phyloP scores from a whole-genome alignment of 2,888 invertebrate species.

The Tachina grossa region DNA sequence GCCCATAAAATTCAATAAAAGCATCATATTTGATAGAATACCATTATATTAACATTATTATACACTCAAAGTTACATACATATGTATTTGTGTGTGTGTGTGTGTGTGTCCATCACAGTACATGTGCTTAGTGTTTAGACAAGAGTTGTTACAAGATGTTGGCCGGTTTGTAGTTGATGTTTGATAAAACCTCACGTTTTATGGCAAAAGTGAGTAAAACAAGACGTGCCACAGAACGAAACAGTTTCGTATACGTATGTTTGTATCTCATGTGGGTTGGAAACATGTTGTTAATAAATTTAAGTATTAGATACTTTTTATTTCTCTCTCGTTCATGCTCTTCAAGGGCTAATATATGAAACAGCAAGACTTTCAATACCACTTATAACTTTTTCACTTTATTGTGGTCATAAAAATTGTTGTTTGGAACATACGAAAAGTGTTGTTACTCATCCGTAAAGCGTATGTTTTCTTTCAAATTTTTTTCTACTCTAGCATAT shows the following conservation, averaged over 20 bases:
- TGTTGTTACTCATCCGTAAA: constrained; percentile 14
- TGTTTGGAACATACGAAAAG: constrained; percentile 23
- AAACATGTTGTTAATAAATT: constrained; percentile 57
- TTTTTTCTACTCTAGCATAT: not conserved
- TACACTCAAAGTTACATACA: constrained; percentile 37
- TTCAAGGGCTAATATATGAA: constrained; percentile 32
- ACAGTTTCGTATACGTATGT: constrained; percentile 8
- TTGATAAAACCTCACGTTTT: constrained; percentile 69
- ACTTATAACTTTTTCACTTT: not conserved
- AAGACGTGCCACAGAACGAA: constrained; percentile 46
- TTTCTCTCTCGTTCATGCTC: constrained; percentile 20
- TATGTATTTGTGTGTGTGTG: not conserved
- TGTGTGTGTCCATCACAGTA: not conserved
- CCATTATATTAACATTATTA: constrained; percentile 67
- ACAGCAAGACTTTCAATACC: constrained; percentile 9
- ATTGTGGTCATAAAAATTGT: constrained; percentile 37
- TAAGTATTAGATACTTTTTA: constrained; percentile 44
- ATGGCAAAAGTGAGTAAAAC: constrained; percentile 52
- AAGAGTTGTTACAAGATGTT: constrained; percentile 37
- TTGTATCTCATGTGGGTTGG: constrained; percentile 55
- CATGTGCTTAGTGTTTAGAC: constrained; percentile 15
- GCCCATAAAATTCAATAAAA: constrained; percentile 72
- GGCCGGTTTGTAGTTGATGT: constrained; percentile 48
- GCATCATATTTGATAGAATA: constrained; percentile 71
- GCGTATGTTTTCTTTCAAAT: constrained; percentile 2